Base-by-base conservation (phyloP, 2,888 invertebrate genomes). In the Elaeidobius kamerunicus region DNA sequence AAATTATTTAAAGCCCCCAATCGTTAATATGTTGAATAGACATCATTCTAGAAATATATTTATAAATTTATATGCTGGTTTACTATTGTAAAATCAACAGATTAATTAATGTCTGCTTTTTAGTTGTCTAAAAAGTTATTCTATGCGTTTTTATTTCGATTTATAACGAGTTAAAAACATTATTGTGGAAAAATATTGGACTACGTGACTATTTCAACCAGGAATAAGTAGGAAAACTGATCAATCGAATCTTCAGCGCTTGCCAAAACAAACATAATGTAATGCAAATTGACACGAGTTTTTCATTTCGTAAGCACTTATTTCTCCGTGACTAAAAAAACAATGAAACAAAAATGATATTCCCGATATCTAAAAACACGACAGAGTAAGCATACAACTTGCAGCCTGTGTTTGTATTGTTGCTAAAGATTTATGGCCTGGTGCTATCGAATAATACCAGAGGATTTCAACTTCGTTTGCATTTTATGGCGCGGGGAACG, bases 391-490 rank as follows among this genome's bases (percentile, higher is more conserved):
- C 30, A 11, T 30, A 30, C 30, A 7, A 3, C 11, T 30, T 30
- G 30, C 30, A 30, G 40, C 23, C 40, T 32, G 14, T 48, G 47
- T 48, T 48, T 48, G 47, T 48, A 20, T 39, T 34, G 47, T 20
- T 39, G 40, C 23, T 40, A 39, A 35, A 42, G 42, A 49, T 49
- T 49, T 49, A 49, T 41, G 20, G 49, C 42, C 35, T 28, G 41
- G 17, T 7, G 42, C 41, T 30, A 23, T 27, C 27, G 41, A 49
- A 42, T 35, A 49, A 39, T 47, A 48, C 38, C 38, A 20, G 30
- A 43, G 45, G 44, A 51, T 51, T 51, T 51, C 40, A 38, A 40
- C 39, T 28, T 39, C 38, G 30, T 51, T 51, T 36, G 50, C 43
- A 43, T 43, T 50, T 51, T 44, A 44, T 44, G 16, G 44, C 23